Percentiles rank a stretch among this genome's conserved stretches.
Conservation (phyloP, 2,888 invertebrate species). For the Lottia scabra region DNA sequence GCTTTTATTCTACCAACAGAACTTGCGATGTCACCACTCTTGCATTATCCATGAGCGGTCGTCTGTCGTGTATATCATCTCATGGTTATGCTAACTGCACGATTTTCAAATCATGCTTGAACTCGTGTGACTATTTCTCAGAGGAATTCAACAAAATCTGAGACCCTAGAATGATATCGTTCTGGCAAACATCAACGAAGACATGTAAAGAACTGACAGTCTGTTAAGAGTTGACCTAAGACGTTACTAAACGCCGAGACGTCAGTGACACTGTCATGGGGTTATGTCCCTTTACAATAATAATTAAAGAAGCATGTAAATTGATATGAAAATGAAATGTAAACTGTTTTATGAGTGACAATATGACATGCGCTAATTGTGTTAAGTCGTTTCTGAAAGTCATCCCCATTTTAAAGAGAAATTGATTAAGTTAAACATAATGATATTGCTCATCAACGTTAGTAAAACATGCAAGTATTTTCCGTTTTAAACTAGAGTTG, state of each 20-base stretch:
- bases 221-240: not conserved
- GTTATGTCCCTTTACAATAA: constrained; percentile 4
- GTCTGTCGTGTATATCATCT: too few relatives aligned
- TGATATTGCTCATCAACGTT: not conserved
- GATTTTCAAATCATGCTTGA: too few relatives aligned
- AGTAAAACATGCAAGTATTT: not conserved
- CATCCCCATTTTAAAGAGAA: not conserved
- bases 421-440: constrained; percentile 1
- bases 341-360: constrained; percentile 1
- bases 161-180: too few relatives aligned
- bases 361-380: not conserved
- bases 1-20: too few relatives aligned
- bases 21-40: too few relatives aligned
- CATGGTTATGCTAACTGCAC: too few relatives aligned
- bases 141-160: too few relatives aligned
- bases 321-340: not conserved
- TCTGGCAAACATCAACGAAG: too few relatives aligned
- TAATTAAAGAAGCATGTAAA: not conserved
- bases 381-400: not conserved
- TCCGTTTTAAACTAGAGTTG: not conserved
- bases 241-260: not conserved
- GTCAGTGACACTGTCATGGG: not conserved
- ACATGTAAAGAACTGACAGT: too few relatives aligned
- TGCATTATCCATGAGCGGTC: too few relatives aligned
- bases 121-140: too few relatives aligned